A percentile compares a stretch with the other conserved stretches of the same genome.
Evolutionary conservation across 2,888 invertebrate species (phyloP).

Genomic region (Ennomos fuscantarius): DNA sequence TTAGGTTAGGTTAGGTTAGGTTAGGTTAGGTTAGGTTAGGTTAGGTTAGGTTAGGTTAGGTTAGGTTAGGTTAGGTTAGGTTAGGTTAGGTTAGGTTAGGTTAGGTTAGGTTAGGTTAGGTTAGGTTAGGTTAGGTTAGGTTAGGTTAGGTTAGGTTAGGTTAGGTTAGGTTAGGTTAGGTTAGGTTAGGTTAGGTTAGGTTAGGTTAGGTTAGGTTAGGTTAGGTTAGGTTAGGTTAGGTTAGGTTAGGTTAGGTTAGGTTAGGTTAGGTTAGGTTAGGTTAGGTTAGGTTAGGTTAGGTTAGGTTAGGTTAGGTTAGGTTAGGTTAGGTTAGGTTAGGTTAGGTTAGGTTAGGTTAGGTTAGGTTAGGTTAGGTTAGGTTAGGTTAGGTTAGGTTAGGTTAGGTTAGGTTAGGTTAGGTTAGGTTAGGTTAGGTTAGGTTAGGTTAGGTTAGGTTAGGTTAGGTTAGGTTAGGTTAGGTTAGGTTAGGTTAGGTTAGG

Average conservation of each 20-base stretch:
- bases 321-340: slow-evolving; percentile 8
- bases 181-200: slow-evolving; percentile 13
- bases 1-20: slow-evolving; percentile 34
- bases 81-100: slow-evolving; percentile 18
- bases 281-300: slow-evolving; percentile 13
- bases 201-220: slow-evolving; percentile 13
- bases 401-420: slow-evolving; percentile 15
- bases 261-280: slow-evolving; percentile 13
- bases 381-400: too few relatives aligned
- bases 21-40: slow-evolving; percentile 21
- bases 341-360: too few relatives aligned
- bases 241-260: slow-evolving; percentile 12
- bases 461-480: slow-evolving; percentile 22
- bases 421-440: slow-evolving; percentile 21
- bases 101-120: slow-evolving; percentile 20
- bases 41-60: slow-evolving; percentile 20
- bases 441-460: slow-evolving; percentile 23
- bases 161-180: slow-evolving; percentile 13
- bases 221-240: slow-evolving; percentile 13
- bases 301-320: slow-evolving; percentile 13
- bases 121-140: too few relatives aligned
- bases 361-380: too few relatives aligned
- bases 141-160: too few relatives aligned
- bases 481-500: slow-evolving; percentile 12
- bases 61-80: slow-evolving; percentile 21